phyloP scores from a whole-genome alignment of 1,140 invertebrate genomes.

The Papilio dardanus region DNA sequence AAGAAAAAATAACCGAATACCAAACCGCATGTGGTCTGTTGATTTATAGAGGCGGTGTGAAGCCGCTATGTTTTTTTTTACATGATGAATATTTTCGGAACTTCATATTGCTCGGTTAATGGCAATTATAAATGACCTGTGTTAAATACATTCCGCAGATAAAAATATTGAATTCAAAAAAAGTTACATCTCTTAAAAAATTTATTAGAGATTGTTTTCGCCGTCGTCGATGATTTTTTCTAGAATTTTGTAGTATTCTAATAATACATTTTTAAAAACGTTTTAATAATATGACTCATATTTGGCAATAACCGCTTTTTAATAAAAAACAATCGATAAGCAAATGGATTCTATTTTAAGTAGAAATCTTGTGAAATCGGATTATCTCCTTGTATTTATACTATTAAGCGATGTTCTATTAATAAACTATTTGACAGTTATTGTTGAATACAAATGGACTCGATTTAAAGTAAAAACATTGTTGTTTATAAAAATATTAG shows the following conservation, averaged over 20 bases:
- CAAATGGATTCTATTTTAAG: background rate
- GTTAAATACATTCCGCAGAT: background rate
- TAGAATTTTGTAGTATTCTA: background rate
- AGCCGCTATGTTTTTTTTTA: slow-evolving; percentile 38
- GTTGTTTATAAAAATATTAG: too few species aligned
- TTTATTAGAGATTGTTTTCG: background rate
- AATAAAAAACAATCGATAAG: background rate
- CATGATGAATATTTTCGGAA: slow-evolving; percentile 39
- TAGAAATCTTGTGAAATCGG: background rate
- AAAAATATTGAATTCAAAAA: background rate
- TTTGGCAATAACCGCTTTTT: background rate
- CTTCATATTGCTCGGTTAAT: slow-evolving; percentile 24
- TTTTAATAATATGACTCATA: background rate
- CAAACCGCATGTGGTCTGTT: slow-evolving; percentile 53
- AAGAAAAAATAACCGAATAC: slow-evolving; percentile 48
- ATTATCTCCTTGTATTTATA: background rate
- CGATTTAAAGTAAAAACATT: too few species aligned
- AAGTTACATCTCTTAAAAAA: background rate
- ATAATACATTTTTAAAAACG: background rate
- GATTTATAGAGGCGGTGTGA: slow-evolving; percentile 50
- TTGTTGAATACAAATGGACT: background rate
- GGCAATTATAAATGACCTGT: slow-evolving; percentile 31
- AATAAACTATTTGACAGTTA: background rate
- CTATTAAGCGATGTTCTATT: background rate
- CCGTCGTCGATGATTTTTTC: background rate